Evolutionary conservation across 2,888 invertebrate species (phyloP).

Genomic region (Chaetogeoica ovagalla): DNA sequence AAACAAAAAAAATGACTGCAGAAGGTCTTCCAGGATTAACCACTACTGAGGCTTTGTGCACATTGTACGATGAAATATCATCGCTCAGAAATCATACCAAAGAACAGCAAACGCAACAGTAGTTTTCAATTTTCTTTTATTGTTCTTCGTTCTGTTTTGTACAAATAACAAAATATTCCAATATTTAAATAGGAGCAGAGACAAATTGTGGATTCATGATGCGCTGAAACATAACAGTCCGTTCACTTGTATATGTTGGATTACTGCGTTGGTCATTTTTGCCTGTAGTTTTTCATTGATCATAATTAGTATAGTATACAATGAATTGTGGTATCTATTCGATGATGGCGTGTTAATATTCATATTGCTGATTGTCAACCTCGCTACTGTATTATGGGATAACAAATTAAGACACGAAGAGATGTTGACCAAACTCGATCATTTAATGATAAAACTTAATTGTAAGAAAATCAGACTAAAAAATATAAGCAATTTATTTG

Average conservation of each 20-base stretch:
- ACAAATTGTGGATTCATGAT: slow-evolving; percentile 58
- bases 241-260: slow-evolving; percentile 71
- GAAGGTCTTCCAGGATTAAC: slow-evolving; percentile 63
- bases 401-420: slow-evolving; percentile 69
- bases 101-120: slow-evolving; percentile 28
- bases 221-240: slow-evolving; percentile 64
- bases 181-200: slow-evolving; percentile 33
- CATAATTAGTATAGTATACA: slow-evolving; percentile 59
- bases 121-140: slow-evolving; percentile 5
- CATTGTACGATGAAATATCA: slow-evolving; percentile 72
- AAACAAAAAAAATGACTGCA: slow-evolving; percentile 16
- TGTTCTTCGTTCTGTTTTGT: not conserved
- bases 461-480: slow-evolving; percentile 58
- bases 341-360: slow-evolving; percentile 61
- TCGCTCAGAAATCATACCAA: slow-evolving; percentile 64
- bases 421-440: slow-evolving; percentile 62
- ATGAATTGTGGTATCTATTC: slow-evolving; percentile 55
- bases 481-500: not conserved
- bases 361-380: slow-evolving; percentile 64
- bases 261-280: slow-evolving; percentile 66
- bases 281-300: slow-evolving; percentile 64
- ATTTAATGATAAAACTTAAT: slow-evolving; percentile 61
- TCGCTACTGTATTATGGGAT: slow-evolving; percentile 67
- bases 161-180: slow-evolving; percentile 3
- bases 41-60: slow-evolving; percentile 71